Evolutionary conservation across 2,888 invertebrate genomes (phyloP), one percentile per base, ranked within the genome.

Genomic region (Anoplius nigerrimus): DNA sequence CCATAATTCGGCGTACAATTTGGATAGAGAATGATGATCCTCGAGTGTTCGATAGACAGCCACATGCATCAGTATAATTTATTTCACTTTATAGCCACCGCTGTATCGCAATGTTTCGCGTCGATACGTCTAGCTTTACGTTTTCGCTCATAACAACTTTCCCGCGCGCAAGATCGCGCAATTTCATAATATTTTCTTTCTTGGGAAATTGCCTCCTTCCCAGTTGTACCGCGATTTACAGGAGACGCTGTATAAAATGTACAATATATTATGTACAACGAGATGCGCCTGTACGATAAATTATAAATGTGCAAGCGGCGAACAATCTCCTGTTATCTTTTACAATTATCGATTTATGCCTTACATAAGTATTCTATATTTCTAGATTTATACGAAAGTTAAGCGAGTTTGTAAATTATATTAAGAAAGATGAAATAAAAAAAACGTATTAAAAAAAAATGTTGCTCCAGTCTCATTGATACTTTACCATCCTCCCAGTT

Each of bases 401-500:
- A 80, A 85, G 80, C 78, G 75, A 80, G 80, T 82, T 86, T 87
- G 87, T 87, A 87, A 86, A 87, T 87, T 87, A 86, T 83, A 83
- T 77, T 85, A 86, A 86, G 85, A 84, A 79, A 78, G 75, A 82
- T 79, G 75, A 82, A 87, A 86, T 82, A 84, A 84, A 85, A 82
- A 69, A 34, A 34, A 34, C 34, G 58, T 63, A 46, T 48, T 57
- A 67, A 73, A 60, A 60, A 15, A 24, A 43, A 0, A 16, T 34
- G 1, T 34, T 34, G n/a, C n/a, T n/a, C n/a, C n/a, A n/a, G n/a
- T n/a, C n/a, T n/a, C n/a, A n/a, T n/a, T n/a, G n/a, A n/a, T n/a
- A n/a, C n/a, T n/a, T n/a, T n/a, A n/a, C n/a, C n/a, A n/a, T n/a
- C n/a, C n/a, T n/a, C n/a, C n/a, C n/a, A n/a, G n/a, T n/a, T n/a